A percentile compares a stretch with the other conserved stretches of the same genome.
phyloP scores from a whole-genome alignment of 2,113 vertebrate genomes.

The Catagonus wagneri region DNA sequence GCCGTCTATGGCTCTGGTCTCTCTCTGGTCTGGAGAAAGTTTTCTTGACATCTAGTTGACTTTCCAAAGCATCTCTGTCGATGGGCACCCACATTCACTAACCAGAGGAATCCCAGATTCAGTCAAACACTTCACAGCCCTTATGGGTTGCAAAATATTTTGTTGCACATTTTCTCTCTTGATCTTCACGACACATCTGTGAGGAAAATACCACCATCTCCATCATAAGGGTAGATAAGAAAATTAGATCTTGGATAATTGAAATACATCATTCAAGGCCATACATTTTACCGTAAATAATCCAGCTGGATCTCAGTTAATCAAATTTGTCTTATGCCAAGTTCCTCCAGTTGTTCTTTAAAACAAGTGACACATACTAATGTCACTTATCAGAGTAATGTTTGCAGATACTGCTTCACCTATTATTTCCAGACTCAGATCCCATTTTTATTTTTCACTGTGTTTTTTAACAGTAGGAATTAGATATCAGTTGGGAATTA shows the following conservation, averaged over 20 bases:
- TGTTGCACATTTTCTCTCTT: not conserved
- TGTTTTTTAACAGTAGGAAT: not conserved
- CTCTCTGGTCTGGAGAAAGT: not conserved
- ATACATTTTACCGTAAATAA: not conserved
- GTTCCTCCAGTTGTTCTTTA: not conserved
- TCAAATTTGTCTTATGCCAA: not conserved
- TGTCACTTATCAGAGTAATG: not conserved
- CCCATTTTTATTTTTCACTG: not conserved
- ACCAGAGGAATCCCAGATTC: not conserved
- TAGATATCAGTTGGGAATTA: not conserved
- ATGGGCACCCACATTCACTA: not conserved
- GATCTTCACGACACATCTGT: not conserved
- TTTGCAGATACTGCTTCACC: not conserved
- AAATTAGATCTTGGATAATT: conserved; percentile 8
- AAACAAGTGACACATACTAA: not conserved
- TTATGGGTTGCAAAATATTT: not conserved
- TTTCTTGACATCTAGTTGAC: not conserved
- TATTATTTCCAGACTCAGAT: not conserved
- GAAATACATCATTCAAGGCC: not conserved
- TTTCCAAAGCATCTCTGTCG: not conserved
- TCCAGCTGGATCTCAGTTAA: not conserved
- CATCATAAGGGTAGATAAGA: conserved; percentile 15
- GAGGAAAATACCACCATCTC: conserved; percentile 15
- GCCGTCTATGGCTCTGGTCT: not conserved
- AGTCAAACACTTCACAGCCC: not conserved